Evolutionary conservation across 2,113 vertebrate species (phyloP), one percentile per base, ranked within the genome.

Genomic region (Genyomyrus donnyi): DNA sequence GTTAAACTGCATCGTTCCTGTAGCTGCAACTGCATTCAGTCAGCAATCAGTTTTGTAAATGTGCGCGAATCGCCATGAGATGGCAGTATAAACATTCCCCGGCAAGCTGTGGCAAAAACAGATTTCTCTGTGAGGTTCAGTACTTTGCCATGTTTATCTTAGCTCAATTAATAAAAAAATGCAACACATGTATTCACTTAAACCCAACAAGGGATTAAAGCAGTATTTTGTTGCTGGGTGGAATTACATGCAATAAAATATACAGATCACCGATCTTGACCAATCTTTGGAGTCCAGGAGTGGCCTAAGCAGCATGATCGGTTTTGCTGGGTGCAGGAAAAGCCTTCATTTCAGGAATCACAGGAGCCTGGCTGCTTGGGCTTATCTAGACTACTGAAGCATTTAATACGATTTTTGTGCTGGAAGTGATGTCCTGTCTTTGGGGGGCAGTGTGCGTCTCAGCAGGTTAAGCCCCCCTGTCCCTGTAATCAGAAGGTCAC

Each of bases 11-110:
- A 50, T 48, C 50, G 5, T 56, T 87, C 48, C 13, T 53, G 13
- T 45, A 5, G 27, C 11, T 45, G 35, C 31, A 39, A 11, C 11
- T 66, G 27, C 7, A 70, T 70, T 66, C 53, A 88, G 39, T 46
- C 35, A 70, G 24, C 24, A 53, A 2, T 35, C 27, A 19, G 21
- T 56, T 62, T 88, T 9, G 31, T 21, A 42, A 42, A 3, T 53
- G 6, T 56, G 35, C 0, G 10, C 31, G 11, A 87, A 39, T 52
- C 7, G 17, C 89, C 89, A 74, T 50, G 39, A 90, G 89, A n/a
- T 90, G 89, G 89, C 89, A 90, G 89, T 52, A 74, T 42, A 50
- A 58, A 90, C 89, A 62, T 87, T 70, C 39, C 6, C 45, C 27
- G 15, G 2, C 13, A 66, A 83, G 7, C 13, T 17, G 5, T 3